Evolutionary conservation across 2,797 vertebrate species (phyloP).

Genomic region (Malacoctenus gilli): DNA sequence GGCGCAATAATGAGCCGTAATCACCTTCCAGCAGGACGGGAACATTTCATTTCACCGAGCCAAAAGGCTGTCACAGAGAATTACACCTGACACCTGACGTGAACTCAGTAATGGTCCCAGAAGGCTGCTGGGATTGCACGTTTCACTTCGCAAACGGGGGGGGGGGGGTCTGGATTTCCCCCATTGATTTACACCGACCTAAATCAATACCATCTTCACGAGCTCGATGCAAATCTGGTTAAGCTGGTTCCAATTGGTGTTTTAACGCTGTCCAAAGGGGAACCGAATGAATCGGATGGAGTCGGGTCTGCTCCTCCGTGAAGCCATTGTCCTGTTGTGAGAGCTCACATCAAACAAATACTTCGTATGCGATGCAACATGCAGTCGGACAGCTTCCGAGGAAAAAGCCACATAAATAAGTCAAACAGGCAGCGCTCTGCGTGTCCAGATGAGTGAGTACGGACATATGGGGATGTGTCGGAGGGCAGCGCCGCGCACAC

Average conservation of each 20-base stretch:
- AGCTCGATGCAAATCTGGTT: conserved; percentile 40
- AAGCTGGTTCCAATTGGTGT: conserved; percentile 48
- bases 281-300: conserved; percentile 20
- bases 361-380: conserved; percentile 11
- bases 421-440: conserved; percentile 32
- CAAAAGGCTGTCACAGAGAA: conserved; percentile 44
- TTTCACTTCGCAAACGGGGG: conserved; percentile 28
- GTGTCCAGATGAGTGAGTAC: conserved; percentile 13
- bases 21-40: conserved; percentile 48
- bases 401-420: conserved; percentile 58
- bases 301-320: conserved; percentile 3
- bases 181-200: conserved; percentile 43
- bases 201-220: conserved; percentile 33
- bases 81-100: conserved; percentile 35
- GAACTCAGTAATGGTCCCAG: conserved; percentile 31
- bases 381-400: conserved; percentile 18
- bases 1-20: conserved; percentile 47
- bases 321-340: not conserved
- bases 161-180: conserved; percentile 12
- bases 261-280: conserved; percentile 3
- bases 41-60: conserved; percentile 41
- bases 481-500: conserved; percentile 17
- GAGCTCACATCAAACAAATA: conserved; percentile 4
- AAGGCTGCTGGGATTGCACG: conserved; percentile 42
- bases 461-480: conserved; percentile 43